Evolutionary conservation across 2,113 vertebrate genomes (phyloP), one percentile per base, ranked within the genome.

Genomic region (Chauna torquata): DNA sequence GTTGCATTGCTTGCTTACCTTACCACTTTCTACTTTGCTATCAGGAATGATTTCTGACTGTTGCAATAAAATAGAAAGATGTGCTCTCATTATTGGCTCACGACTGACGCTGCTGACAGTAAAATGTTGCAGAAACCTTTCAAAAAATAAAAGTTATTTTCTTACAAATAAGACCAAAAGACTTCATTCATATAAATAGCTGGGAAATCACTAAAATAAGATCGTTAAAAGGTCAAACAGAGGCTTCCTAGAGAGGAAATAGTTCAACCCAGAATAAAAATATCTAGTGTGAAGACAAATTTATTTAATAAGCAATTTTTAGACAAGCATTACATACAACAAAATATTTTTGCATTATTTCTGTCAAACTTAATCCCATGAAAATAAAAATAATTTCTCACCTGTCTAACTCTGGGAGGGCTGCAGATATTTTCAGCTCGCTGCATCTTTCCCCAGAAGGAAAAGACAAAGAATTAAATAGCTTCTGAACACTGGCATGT

Each of bases 121-220:
- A 77, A 99, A 99, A 95, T 99, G 99, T 76, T 98, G 98, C 77
- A 99, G 94, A 97, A 99, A 99, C 97, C 99, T 99, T 89, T 44
- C 52, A 61, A 92, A 92, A 96, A 96, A 81, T 0, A 65, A 82
- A 88, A 92, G 24, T 22, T 76, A 66, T 45, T 65, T 78, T 32
- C 32, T 94, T 81, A 88, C 19, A 65, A 76, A 10, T 44, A 71
- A 70, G 32, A 80, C 66, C 38, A 50, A 45, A 66, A 75, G 18
- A 55, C 50, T 82, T 49, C 36, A 65, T n/a, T n/a, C 36, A 69
- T 4, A 70, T 8, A 72, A 95, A 66, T 5, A 95, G 62, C 7
- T 74, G 78, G 28, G 62, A 89, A 32, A 87, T 50, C 9, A 90
- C 54, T 79, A 78, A 94, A 93, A 94, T 5, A 86, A 85, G 22